Conservation (phyloP, 2,888 invertebrate species). For the Chaetogeoica ovagalla region DNA sequence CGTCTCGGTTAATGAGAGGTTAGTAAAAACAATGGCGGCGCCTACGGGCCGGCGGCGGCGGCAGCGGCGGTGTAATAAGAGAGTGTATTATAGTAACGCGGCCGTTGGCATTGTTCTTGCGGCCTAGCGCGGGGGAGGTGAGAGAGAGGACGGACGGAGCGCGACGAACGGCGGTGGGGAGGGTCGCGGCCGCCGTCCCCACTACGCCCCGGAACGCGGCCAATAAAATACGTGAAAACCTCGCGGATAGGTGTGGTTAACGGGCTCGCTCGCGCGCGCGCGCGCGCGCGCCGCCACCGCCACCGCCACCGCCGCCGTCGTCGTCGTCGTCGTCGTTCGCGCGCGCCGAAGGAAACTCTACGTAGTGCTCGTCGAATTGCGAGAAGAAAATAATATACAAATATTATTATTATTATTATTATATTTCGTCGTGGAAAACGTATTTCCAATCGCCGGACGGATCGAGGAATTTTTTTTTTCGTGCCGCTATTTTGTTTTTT, state of each 20-base stretch:
- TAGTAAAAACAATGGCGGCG: slow-evolving; percentile 10
- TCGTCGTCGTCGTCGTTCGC: too few relatives aligned
- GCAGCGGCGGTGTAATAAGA: too few relatives aligned
- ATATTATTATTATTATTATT: too few relatives aligned
- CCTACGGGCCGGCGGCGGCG: too few relatives aligned
- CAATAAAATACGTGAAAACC: slow-evolving; percentile 46
- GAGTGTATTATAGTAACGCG: too few relatives aligned
- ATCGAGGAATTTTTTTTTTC: too few relatives aligned
- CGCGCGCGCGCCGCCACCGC: neutral
- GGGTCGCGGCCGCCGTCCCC: slow-evolving; percentile 5
- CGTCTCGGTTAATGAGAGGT: neutral
- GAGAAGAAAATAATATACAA: too few relatives aligned
- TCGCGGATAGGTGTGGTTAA: slow-evolving; percentile 46
- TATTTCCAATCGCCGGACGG: too few relatives aligned
- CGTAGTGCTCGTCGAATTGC: too few relatives aligned
- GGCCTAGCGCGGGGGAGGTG: neutral
- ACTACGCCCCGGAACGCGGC: neutral
- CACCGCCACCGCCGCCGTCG: neutral
- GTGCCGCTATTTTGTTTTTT: too few relatives aligned
- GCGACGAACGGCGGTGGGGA: neutral
- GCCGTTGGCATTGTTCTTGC: neutral
- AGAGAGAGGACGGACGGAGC: neutral
- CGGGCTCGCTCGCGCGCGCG: neutral
- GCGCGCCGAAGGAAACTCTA: too few relatives aligned
- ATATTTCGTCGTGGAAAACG: too few relatives aligned